phyloP scores from a whole-genome alignment of 23 tunicate genomes.

The Diplosoma virens region DNA sequence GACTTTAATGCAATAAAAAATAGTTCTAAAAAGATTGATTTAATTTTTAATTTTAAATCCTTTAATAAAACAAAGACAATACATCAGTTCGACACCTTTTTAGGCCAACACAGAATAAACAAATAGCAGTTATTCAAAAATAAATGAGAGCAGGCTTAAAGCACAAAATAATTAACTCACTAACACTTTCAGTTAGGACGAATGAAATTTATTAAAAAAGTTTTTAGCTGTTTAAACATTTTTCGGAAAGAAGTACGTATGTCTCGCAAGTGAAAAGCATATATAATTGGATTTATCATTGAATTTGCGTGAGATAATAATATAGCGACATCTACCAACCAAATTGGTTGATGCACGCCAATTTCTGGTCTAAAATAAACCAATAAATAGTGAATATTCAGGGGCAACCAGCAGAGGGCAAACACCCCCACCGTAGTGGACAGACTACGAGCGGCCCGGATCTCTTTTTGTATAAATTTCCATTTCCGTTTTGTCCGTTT shows the following conservation, averaged over 20 bases:
- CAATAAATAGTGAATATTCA: conserved; percentile 51
- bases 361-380: conserved; percentile 30
- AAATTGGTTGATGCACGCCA: conserved; percentile 35
- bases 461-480: conserved; percentile 60
- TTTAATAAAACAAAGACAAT: too few species aligned
- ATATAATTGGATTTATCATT: conserved; percentile 62
- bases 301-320: conserved; percentile 80
- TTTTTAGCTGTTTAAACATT: conserved; percentile 6
- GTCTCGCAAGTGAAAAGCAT: conserved; percentile 68
- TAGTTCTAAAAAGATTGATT: too few species aligned
- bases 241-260: conserved; percentile 62
- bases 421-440: conserved; percentile 66
- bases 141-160: too few species aligned
- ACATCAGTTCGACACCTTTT: too few species aligned
- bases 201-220: too few species aligned
- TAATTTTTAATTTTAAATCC: too few species aligned
- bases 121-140: too few species aligned
- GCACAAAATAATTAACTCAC: too few species aligned
- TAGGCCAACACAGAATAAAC: too few species aligned
- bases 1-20: too few species aligned
- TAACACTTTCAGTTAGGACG: too few species aligned
- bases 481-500: too few species aligned
- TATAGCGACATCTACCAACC: conserved; percentile 64
- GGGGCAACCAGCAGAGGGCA: conserved; percentile 84
- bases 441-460: conserved; percentile 73